phyloP scores from a whole-genome alignment of 2,113 vertebrate species.

The Psilopogon haemacephalus region DNA sequence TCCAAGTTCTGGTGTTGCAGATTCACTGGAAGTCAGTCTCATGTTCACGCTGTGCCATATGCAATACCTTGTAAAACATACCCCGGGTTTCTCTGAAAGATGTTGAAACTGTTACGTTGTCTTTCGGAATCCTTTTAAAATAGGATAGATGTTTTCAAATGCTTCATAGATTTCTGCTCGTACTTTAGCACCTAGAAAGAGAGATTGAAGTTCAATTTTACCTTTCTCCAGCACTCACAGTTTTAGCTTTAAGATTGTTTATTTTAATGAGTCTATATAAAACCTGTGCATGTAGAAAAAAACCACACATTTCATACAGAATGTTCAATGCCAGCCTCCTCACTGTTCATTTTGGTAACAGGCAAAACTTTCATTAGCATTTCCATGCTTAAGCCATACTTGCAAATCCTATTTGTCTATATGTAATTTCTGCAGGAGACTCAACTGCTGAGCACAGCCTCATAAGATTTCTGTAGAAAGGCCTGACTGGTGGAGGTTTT shows the following conservation, averaged over 20 bases:
- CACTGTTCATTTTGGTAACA: not conserved
- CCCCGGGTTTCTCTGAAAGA: constrained; percentile 10
- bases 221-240: not conserved
- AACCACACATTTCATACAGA: not conserved
- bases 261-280: not conserved
- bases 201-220: not conserved
- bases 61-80: constrained; percentile 54
- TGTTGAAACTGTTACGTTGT: constrained; percentile 84
- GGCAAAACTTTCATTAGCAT: not conserved
- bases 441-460: not conserved
- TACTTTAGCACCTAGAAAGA: constrained; percentile 90
- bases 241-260: not conserved
- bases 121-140: constrained; percentile 97
- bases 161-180: constrained; percentile 98
- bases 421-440: not conserved
- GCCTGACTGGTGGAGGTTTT: not conserved
- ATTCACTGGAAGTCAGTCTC: constrained; percentile 39
- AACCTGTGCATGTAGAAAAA: not conserved
- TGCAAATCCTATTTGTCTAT: not conserved
- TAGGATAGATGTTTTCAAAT: constrained; percentile 99
- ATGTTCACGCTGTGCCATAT: constrained; percentile 53
- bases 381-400: not conserved
- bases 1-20: constrained; percentile 56
- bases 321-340: not conserved
- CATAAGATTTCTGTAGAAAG: not conserved